Conservation (phyloP, 2,797 vertebrate genomes). For the Taenioides sp. region DNA sequence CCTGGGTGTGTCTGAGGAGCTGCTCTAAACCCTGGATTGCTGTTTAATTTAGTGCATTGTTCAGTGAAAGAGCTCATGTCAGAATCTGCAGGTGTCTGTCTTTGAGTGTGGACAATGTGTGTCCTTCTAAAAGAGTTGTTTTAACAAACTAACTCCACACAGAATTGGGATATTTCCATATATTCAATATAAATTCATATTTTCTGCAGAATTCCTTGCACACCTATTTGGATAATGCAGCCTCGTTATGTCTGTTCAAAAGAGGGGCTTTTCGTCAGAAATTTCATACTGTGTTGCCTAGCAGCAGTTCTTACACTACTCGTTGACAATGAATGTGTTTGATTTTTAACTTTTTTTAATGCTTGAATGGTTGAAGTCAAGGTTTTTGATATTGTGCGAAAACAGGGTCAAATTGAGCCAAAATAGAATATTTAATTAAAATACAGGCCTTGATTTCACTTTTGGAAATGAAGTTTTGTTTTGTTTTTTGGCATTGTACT, state of each 20-base stretch:
- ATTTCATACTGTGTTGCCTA: constrained; percentile 25
- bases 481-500: too few relatives aligned
- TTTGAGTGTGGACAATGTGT: not conserved
- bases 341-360: constrained; percentile 21
- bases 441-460: not conserved
- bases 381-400: constrained; percentile 7
- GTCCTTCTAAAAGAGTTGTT: not conserved
- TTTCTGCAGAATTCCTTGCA: not conserved
- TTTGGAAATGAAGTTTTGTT: not conserved
- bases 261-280: constrained; percentile 7
- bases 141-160: not conserved
- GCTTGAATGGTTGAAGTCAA: not conserved
- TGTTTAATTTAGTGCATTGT: not conserved
- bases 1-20: too few relatives aligned
- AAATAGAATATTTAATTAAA: constrained; percentile 10
- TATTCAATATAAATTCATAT: not conserved
- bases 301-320: constrained; percentile 20
- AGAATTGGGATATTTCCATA: not conserved
- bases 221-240: not conserved
- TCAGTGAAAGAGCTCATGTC: not conserved
- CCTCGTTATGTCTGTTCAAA: not conserved
- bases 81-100: not conserved
- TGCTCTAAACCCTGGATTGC: too few relatives aligned
- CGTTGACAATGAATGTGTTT: constrained; percentile 31
- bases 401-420: too few relatives aligned